Percentiles rank a stretch among this genome's conserved stretches.
These are phyloP conservation scores for Chironomus tentans DNA, from an alignment of 2,888 invertebrate genomes.

Conservation along the genomic window DNA sequence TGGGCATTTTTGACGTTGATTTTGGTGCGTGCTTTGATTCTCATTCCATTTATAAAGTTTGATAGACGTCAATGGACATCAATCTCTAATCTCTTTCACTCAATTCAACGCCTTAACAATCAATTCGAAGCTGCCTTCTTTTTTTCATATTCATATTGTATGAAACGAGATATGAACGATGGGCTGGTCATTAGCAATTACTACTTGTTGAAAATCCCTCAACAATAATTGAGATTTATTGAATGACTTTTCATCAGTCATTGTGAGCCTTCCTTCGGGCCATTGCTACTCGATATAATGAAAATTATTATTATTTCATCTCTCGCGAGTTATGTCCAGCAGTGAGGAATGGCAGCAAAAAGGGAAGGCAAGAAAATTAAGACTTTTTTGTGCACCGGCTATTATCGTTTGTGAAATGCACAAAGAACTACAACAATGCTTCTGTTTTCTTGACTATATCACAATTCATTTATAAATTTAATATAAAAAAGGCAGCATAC, in stretches of 20 bases:
- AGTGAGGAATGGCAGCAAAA: neutral
- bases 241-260: neutral
- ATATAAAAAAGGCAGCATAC: neutral
- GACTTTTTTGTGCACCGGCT: neutral
- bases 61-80: neutral
- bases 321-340: neutral
- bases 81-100: neutral
- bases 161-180: neutral
- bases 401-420: neutral
- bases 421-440: neutral
- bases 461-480: neutral
- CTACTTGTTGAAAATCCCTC: conserved; percentile 19
- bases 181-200: conserved; percentile 12
- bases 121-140: neutral
- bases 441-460: neutral
- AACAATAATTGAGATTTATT: conserved; percentile 26
- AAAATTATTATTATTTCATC: neutral
- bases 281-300: neutral
- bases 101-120: neutral
- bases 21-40: conserved; percentile 8
- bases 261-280: neutral
- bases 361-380: neutral
- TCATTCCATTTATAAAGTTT: neutral
- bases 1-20: neutral
- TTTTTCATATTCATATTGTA: neutral